Evolutionary conservation across 2,113 vertebrate species (phyloP), one percentile per base, ranked within the genome.

Genomic region (Tautogolabrus adspersus): DNA sequence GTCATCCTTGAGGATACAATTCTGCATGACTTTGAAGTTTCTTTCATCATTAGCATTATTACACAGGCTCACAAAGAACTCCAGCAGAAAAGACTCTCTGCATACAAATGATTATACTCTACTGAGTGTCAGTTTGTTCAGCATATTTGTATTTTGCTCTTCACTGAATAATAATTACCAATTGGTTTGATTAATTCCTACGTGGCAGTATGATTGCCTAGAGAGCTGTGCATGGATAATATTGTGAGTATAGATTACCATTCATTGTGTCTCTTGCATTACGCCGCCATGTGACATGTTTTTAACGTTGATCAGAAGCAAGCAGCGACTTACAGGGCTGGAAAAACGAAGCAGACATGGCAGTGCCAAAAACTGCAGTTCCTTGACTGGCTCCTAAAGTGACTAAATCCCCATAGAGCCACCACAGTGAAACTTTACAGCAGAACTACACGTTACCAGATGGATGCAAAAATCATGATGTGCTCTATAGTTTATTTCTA

Each of bases 41-140:
- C 49, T 37, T 19, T 67, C 47, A 30, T 67, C 62, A 63, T 63
- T 79, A 75, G 40, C 67, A 49, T 73, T 51, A 76, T 63, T 42
- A 61, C 37, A 73, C 10, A 58, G 63, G 47, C 65, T 72, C 49
- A 70, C 19, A 5, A 63, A 60, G 61, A 26, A 55, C 52, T 73
- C 68, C 51, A 54, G 19, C 37, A 0, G 2, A 57, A 42, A 56
- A 26, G 23, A 21, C 72, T 63, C n/a, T 1, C 38, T 59, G 69
- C 57, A 77, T 44, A 62, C 42, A 72, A 71, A 72, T 54, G 11
- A 2, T 22, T 66, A 30, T 61, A 44, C 63, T 77, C 34, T 23
- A 42, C 8, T 7, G 57, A 23, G 19, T 55, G 46, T 42, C 9
- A 23, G 42, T 70, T 81, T 72, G 61, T 62, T 74, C 59, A 23